Percentiles rank a stretch among this genome's conserved stretches.
phyloP scores from a whole-genome alignment of 2,888 invertebrate genomes.

The Agrotis puta region DNA sequence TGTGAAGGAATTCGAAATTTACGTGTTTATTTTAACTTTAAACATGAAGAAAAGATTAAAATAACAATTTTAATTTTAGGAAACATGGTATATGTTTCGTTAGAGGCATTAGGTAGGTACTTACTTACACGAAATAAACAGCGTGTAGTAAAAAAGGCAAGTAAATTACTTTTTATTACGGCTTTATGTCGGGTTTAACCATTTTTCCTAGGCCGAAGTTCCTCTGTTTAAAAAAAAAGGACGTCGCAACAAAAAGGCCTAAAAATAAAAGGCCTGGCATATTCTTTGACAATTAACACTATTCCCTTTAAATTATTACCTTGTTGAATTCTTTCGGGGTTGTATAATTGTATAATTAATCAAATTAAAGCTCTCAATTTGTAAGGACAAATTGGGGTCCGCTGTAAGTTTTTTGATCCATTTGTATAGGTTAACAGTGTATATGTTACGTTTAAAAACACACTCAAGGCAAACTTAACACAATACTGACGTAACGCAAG shows the following conservation, averaged over 20 bases:
- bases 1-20: constrained; percentile 7
- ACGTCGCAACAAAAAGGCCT: not conserved
- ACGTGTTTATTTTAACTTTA: not conserved
- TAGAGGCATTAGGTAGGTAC: not conserved
- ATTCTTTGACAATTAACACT: not conserved
- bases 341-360: too few relatives aligned
- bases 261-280: not conserved
- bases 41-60: not conserved
- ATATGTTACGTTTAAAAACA: too few relatives aligned
- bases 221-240: not conserved
- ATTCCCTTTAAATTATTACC: too few relatives aligned
- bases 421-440: too few relatives aligned
- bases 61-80: not conserved
- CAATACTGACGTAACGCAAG: too few relatives aligned
- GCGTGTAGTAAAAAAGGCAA: not conserved
- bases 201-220: too few relatives aligned
- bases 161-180: constrained; percentile 2
- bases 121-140: not conserved
- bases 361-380: too few relatives aligned
- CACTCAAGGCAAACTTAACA: too few relatives aligned
- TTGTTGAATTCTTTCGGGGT: too few relatives aligned
- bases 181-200: not conserved
- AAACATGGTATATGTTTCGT: too few relatives aligned
- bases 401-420: too few relatives aligned
- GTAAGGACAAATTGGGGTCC: too few relatives aligned